Evolutionary conservation across 2,797 vertebrate genomes (phyloP), one percentile per base, ranked within the genome.

Genomic region (Pristis pectinata): DNA sequence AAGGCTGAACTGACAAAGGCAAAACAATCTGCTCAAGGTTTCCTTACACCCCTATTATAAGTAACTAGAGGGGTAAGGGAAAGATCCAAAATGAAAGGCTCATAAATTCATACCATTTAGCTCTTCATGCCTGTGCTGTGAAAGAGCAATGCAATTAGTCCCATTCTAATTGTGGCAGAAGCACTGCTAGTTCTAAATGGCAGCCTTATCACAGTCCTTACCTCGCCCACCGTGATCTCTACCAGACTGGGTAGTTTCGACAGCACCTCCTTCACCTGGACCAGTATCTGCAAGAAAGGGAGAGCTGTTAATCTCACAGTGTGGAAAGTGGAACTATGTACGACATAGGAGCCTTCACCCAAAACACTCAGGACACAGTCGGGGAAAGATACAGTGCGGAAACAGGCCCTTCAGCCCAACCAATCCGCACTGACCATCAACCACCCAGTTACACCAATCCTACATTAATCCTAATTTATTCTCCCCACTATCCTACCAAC

Each of bases 221-320:
- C 98, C 98, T 99, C 98, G 96, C 98, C 98, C 95, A 99, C 95
- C 0, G 98, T 96, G 67, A 98, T 98, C 96, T 99, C 99, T 95
- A 99, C 97, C 0, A 99, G 97, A 70, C 98, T 99, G 67, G 98
- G 98, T 85, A 99, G 97, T 96, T 98, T 98, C 4, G 98, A 97
- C 41, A 99, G 96, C 95, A 98, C 96, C n/a, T 99, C 98, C 97
- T 99, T 99, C 77, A 98, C 98, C 96, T 99, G 98, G 64, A 99
- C 97, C 97, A 99, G 97, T 95, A 99, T 99, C 99, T 99, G 96
- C 95, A 96, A 95, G n/a, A 64, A 82, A 87, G 85, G 24, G 17
- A 2, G 1, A 67, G 17, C 37, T 41, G 59, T 37, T 61, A 87
- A 3, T 0, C 3, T 3, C 53, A 89, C 8, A 1, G 11, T 4